Conservation (phyloP, 2,113 vertebrate species). For the Trematocara macrostoma region DNA sequence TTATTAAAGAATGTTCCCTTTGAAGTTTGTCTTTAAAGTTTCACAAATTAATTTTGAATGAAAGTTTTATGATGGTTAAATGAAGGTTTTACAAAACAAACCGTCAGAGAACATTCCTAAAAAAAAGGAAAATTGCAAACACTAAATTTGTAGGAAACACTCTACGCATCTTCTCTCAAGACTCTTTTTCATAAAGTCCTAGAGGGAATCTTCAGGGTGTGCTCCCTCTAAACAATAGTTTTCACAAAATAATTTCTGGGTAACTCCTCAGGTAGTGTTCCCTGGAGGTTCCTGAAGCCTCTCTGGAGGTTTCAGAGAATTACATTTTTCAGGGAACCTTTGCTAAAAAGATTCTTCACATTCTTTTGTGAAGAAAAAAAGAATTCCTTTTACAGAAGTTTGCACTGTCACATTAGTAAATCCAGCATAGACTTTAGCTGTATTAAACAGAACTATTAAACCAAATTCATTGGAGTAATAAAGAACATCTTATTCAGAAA, state of each 20-base stretch:
- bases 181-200: not conserved
- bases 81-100: not conserved
- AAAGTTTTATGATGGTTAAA: not conserved
- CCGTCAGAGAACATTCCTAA: not conserved
- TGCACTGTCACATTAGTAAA: not conserved
- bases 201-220: not conserved
- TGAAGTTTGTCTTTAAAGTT: not conserved
- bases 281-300: not conserved
- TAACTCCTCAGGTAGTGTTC: not conserved
- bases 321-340: not conserved
- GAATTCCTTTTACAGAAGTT: not conserved
- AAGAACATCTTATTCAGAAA: not conserved
- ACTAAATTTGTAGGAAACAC: not conserved
- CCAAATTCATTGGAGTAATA: not conserved
- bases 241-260: not conserved
- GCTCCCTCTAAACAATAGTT: not conserved
- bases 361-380: not conserved
- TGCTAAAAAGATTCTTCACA: not conserved
- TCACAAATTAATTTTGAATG: not conserved
- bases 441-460: not conserved
- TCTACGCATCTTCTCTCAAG: not conserved
- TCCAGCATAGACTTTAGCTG: not conserved
- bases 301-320: not conserved
- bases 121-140: not conserved
- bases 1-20: fast-evolving